Evolutionary conservation across 2,797 vertebrate species (phyloP).

Genomic region (Galago senegalensis): DNA sequence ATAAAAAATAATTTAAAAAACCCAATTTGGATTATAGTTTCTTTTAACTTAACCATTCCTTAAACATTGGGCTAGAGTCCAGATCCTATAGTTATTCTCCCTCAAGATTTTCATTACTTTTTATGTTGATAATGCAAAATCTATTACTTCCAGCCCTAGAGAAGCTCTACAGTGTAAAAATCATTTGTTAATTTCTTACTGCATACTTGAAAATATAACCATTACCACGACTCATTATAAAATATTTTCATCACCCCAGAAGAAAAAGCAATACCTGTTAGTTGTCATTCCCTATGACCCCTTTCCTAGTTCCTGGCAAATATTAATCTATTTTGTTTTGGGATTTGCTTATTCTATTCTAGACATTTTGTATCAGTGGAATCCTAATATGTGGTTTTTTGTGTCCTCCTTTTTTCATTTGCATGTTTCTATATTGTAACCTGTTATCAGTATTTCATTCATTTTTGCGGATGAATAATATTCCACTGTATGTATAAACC

Average conservation of each 20-base stretch:
- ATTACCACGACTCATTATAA: background rate
- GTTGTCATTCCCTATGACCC: background rate
- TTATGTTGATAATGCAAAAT: background rate
- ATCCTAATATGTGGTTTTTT: background rate
- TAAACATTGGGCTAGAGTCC: background rate
- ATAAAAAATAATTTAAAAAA: slow-evolving; percentile 42
- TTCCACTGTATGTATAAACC: background rate
- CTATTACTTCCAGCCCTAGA: background rate
- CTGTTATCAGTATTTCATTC: background rate
- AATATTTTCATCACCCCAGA: background rate
- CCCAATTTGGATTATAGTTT: background rate
- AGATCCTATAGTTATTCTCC: background rate
- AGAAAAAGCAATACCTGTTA: background rate
- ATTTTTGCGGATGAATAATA: background rate
- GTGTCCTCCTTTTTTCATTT: background rate
- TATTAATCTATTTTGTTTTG: background rate
- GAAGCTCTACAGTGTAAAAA: background rate
- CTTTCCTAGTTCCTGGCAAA: background rate
- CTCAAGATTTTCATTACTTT: background rate
- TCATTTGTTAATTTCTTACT: background rate
- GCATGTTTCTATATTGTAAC: background rate
- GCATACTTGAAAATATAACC: background rate
- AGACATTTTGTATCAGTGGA: background rate
- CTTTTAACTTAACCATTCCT: background rate
- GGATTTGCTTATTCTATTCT: background rate